These are phyloP conservation scores for Carpatolechia fugitivella DNA, from an alignment of 2,888 invertebrate genomes.

Conservation along the genomic window DNA sequence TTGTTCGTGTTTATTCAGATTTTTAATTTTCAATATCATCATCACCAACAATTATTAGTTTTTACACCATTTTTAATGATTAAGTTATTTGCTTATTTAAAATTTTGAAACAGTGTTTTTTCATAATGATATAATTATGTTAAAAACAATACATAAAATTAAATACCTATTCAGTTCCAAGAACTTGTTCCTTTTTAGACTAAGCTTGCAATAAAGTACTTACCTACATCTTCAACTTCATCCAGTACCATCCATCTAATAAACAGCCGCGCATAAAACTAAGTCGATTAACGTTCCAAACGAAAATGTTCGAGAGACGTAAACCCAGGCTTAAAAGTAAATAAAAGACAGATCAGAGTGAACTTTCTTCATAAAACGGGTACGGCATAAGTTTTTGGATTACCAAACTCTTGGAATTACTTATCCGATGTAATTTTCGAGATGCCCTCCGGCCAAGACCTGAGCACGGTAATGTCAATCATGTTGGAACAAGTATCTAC, in stretches of 20 bases:
- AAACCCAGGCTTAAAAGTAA: conserved; percentile 20
- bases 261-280: conserved; percentile 13
- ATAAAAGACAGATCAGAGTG: conserved; percentile 19
- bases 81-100: no score
- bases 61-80: no score
- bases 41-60: no score
- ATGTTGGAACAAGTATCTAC: background rate
- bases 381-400: conserved; percentile 20
- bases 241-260: background rate
- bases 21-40: no score
- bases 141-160: no score
- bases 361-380: conserved; percentile 22
- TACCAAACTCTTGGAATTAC: conserved; percentile 12
- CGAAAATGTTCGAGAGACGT: conserved; percentile 19
- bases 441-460: conserved; percentile 16
- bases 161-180: no score
- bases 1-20: no score
- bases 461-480: conserved; percentile 13
- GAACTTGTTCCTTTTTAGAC: no score
- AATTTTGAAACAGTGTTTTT: no score
- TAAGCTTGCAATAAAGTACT: no score
- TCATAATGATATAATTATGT: no score
- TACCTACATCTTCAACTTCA: background rate
- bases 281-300: conserved; percentile 16
- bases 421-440: conserved; percentile 18